Evolutionary conservation across 2,888 invertebrate species (phyloP).

Genomic region (Lumbricus terrestris): DNA sequence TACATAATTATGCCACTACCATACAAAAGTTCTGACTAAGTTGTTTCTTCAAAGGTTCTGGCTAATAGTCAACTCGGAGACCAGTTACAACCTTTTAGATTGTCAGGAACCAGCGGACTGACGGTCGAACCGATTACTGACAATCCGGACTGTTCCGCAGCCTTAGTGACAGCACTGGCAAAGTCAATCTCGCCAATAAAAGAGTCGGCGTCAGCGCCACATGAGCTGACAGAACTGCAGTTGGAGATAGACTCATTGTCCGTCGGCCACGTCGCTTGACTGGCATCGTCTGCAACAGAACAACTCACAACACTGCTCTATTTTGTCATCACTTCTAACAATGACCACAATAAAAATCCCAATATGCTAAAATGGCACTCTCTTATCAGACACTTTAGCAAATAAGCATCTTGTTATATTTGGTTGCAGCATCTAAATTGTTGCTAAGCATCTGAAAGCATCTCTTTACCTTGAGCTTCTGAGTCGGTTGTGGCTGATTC

Average conservation of each 20-base stretch:
- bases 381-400: background rate
- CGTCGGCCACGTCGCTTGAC: background rate
- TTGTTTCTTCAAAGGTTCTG: background rate
- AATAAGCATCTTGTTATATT: background rate
- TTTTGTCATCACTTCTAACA: background rate
- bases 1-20: too few relatives aligned
- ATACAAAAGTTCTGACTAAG: background rate
- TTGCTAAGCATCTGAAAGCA: background rate
- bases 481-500: background rate
- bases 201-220: constrained; percentile 56
- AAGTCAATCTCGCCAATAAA: constrained; percentile 60
- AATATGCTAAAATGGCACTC: background rate
- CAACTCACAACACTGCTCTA: background rate
- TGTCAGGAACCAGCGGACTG: constrained; percentile 5
- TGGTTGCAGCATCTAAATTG: background rate
- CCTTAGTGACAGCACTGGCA: constrained; percentile 59
- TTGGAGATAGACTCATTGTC: constrained; percentile 32
- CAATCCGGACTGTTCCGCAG: constrained; percentile 59
- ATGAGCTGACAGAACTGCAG: constrained; percentile 33
- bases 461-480: background rate
- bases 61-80: background rate
- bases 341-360: background rate
- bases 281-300: background rate
- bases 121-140: constrained; percentile 52
- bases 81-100: background rate